These are phyloP conservation scores for Aphidius ervi DNA, from an alignment of 1,140 invertebrate genomes.

Conservation along the genomic window DNA sequence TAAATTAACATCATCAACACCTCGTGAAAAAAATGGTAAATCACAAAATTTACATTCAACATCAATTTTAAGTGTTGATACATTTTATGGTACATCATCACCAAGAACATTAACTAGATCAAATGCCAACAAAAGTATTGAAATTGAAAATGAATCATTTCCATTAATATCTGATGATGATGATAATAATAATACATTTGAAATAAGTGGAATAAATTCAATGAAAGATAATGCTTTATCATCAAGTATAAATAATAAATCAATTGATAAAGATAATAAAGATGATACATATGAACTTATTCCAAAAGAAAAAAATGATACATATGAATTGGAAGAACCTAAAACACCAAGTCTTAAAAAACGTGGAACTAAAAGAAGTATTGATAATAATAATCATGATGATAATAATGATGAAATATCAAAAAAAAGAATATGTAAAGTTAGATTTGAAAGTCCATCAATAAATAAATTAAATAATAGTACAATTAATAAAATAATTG, in stretches of 20 bases:
- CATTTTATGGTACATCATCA: slow-evolving; percentile 16
- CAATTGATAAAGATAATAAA: slow-evolving; percentile 1
- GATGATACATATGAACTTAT: slow-evolving; percentile 28
- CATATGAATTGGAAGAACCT: slow-evolving; percentile 35
- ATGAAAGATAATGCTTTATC: slow-evolving; percentile 10
- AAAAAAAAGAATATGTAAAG: slow-evolving; percentile 28
- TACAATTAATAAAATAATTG: background rate
- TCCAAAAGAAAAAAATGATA: slow-evolving; percentile 15
- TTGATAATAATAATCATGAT: slow-evolving; percentile 14
- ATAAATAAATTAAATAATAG: background rate
- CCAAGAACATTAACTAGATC: slow-evolving; percentile 8
- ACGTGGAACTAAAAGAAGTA: slow-evolving; percentile 9
- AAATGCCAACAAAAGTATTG: background rate
- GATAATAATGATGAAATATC: slow-evolving; percentile 12
- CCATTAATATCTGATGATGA: slow-evolving; percentile 27
- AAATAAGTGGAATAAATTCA: slow-evolving; percentile 23
- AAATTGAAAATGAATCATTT: slow-evolving; percentile 29
- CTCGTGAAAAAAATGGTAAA: slow-evolving; percentile 10
- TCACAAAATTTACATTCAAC: slow-evolving; percentile 23
- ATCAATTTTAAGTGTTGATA: slow-evolving; percentile 21
- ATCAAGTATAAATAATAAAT: background rate
- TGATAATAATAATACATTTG: slow-evolving; percentile 20
- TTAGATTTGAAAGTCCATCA: slow-evolving; percentile 29
- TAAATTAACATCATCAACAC: slow-evolving; percentile 26
- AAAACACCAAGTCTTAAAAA: slow-evolving; percentile 28